phyloP scores from a whole-genome alignment of 2,888 invertebrate species.

The Dyspetes luteomarginatus region DNA sequence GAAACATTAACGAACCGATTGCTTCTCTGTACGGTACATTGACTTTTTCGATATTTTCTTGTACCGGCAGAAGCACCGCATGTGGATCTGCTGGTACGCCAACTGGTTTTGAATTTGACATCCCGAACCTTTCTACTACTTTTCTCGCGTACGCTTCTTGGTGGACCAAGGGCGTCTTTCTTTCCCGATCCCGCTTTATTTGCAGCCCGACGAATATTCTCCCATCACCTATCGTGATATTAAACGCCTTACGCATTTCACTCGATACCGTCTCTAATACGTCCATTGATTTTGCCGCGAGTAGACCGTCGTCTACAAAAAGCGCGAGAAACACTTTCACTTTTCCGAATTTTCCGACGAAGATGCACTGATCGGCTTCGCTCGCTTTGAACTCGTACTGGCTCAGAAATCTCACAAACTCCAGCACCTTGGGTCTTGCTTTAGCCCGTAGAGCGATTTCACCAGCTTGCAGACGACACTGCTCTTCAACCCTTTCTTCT shows the following conservation, averaged over 20 bases:
- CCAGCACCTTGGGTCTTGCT: constrained; percentile 26
- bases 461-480: background rate
- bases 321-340: constrained; percentile 58
- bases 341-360: constrained; percentile 17
- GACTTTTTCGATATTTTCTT: background rate
- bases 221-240: constrained; percentile 51
- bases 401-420: constrained; percentile 55
- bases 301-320: constrained; percentile 68
- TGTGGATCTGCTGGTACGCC: constrained; percentile 30
- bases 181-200: constrained; percentile 49
- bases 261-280: constrained; percentile 43
- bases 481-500: background rate
- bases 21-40: constrained; percentile 12
- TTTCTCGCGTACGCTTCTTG: constrained; percentile 42
- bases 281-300: constrained; percentile 46
- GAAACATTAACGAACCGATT: constrained; percentile 10
- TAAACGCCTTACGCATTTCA: constrained; percentile 52
- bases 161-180: constrained; percentile 34
- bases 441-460: constrained; percentile 19
- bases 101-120: constrained; percentile 39
- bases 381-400: constrained; percentile 59
- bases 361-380: constrained; percentile 68
- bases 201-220: constrained; percentile 66
- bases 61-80: background rate
- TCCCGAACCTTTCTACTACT: constrained; percentile 41